These are phyloP conservation scores for Drosophila pseudoananassae DNA, from an alignment of 1,140 invertebrate species.

Conservation along the genomic window DNA sequence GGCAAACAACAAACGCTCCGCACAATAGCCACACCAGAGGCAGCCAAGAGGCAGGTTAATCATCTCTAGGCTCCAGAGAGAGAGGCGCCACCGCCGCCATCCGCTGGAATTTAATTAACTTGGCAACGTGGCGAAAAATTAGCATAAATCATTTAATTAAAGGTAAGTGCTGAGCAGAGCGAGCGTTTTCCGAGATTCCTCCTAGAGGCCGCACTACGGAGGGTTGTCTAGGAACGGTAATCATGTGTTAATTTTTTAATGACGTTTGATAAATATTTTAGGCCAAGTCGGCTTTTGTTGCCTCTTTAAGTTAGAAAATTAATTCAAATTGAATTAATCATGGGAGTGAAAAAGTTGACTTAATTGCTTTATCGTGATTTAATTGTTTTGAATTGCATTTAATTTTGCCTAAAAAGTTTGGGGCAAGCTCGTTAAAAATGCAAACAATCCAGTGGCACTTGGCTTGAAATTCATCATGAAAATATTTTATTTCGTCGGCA, in stretches of 20 bases:
- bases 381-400: slow-evolving; percentile 34
- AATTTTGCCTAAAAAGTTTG: slow-evolving; percentile 17
- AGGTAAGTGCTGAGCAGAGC: slow-evolving; percentile 57
- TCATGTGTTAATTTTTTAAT: slow-evolving; percentile 81
- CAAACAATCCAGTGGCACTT: slow-evolving; percentile 7
- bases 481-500: slow-evolving; percentile 15
- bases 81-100: slow-evolving; percentile 6
- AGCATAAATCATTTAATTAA: slow-evolving; percentile 82
- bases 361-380: slow-evolving; percentile 1
- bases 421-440: slow-evolving; percentile 1
- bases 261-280: slow-evolving; percentile 71
- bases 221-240: slow-evolving; percentile 1
- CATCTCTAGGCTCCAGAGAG: slow-evolving; percentile 29
- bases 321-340: slow-evolving; percentile 1
- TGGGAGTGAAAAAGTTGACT: slow-evolving; percentile 4
- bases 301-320: background rate
- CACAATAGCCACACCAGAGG: slow-evolving; percentile 33
- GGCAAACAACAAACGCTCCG: slow-evolving; percentile 23
- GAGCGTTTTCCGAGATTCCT: slow-evolving; percentile 21
- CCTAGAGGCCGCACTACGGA: background rate
- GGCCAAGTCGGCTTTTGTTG: slow-evolving; percentile 4
- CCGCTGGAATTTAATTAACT: slow-evolving; percentile 72
- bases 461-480: background rate
- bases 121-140: slow-evolving; percentile 67
- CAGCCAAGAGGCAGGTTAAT: slow-evolving; percentile 26